These are phyloP conservation scores for Sardinella longiceps DNA, from an alignment of 2,797 vertebrate genomes.

Conservation along the genomic window DNA sequence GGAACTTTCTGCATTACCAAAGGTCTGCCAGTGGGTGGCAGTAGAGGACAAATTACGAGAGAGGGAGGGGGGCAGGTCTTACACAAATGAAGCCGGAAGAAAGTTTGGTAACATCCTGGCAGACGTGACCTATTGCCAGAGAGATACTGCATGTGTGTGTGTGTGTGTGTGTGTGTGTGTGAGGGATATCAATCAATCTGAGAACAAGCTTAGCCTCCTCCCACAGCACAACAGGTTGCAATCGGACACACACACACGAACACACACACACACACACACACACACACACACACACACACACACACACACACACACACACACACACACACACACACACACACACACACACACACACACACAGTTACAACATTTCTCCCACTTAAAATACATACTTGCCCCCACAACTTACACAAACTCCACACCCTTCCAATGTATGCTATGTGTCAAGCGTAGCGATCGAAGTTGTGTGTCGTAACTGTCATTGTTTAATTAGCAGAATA, in stretches of 20 bases:
- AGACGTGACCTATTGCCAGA: background rate
- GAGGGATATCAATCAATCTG: background rate
- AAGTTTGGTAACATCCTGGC: background rate
- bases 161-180: constrained; percentile 20
- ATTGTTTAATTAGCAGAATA: too few relatives aligned
- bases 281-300: background rate
- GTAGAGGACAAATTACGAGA: background rate
- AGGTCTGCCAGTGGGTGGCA: background rate
- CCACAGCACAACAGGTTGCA: constrained; percentile 5
- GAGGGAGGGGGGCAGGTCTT: background rate
- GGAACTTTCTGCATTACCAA: background rate
- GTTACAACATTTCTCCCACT: background rate
- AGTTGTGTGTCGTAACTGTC: too few relatives aligned
- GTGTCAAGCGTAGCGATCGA: too few relatives aligned
- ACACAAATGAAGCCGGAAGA: background rate
- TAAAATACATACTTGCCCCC: background rate
- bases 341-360: background rate
- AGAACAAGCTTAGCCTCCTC: background rate
- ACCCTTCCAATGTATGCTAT: background rate
- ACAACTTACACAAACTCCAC: background rate
- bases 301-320: background rate
- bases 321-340: constrained; percentile 2
- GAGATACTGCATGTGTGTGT: background rate
- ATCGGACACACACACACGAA: constrained; percentile 8
- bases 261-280: background rate